Evolutionary conservation across 2,888 invertebrate species (phyloP).

Genomic region (Lasiommata megera): DNA sequence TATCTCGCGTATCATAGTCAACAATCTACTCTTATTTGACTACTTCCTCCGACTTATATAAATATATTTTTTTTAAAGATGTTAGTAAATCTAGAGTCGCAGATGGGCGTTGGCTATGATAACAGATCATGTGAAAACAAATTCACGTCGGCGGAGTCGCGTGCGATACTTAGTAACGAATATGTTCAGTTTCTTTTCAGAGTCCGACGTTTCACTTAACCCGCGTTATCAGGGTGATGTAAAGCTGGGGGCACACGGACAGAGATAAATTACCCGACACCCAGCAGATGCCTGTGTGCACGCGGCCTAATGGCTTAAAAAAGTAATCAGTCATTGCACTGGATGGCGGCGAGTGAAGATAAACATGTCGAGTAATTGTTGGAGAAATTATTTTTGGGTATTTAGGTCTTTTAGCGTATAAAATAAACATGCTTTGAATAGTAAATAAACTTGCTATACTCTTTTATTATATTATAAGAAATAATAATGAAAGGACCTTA

Average conservation of each 20-base stretch:
- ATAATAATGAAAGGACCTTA: no score
- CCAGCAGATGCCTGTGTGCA: constrained; percentile 31
- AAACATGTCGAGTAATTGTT: constrained; percentile 23
- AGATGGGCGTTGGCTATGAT: no score
- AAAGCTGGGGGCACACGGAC: constrained; percentile 57
- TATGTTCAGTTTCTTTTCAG: constrained; percentile 22
- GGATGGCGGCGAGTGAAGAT: constrained; percentile 1
- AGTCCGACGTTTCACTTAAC: constrained; percentile 40
- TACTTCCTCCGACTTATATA: no score
- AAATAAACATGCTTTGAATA: no score
- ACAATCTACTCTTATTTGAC: no score
- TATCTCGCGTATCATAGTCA: no score
- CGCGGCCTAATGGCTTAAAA: constrained; percentile 29
- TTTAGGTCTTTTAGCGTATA: not conserved
- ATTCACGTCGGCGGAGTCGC: no score
- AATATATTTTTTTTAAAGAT: no score
- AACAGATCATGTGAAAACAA: no score
- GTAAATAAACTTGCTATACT: no score
- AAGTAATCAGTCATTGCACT: constrained; percentile 32
- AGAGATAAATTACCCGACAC: constrained; percentile 55
- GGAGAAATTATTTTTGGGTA: not conserved
- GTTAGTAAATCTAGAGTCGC: no score
- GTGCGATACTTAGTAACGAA: not conserved
- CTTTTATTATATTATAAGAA: no score
- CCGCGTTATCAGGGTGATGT: constrained; percentile 54